Percentiles rank a stretch among this genome's conserved stretches.
Evolutionary conservation across 2,113 vertebrate genomes (phyloP).

Genomic region (Aramus guarauna): DNA sequence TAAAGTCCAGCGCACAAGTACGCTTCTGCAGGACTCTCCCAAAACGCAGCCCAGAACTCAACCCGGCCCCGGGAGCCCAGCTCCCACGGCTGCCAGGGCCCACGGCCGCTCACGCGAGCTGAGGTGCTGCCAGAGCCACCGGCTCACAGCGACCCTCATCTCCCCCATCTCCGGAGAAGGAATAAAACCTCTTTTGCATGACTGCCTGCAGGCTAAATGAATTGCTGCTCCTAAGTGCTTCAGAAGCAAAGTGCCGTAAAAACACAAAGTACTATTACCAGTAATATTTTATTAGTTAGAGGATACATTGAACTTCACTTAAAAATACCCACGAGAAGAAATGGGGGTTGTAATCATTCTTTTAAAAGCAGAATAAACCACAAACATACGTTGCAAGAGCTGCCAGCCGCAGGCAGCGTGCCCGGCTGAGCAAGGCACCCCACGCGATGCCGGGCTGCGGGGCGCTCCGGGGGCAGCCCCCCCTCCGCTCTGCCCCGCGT

Average conservation of each 20-base stretch:
- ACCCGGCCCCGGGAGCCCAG: rapidly evolving
- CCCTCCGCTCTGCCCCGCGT: not conserved
- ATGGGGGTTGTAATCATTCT: rapidly evolving
- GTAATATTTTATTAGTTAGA: not conserved
- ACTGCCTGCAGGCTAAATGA: not conserved
- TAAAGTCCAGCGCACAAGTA: not conserved
- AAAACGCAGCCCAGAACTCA: not conserved
- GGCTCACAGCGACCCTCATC: rapidly evolving
- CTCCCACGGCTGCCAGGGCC: not conserved
- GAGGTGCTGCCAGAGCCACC: not conserved
- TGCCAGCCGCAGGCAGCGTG: not conserved
- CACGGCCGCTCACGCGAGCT: rapidly evolving
- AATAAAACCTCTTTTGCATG: not conserved
- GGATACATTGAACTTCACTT: not conserved
- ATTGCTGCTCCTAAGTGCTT: not conserved
- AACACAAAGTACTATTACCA: not conserved
- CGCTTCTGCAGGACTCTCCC: not conserved
- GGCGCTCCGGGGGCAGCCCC: not conserved
- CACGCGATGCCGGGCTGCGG: not conserved
- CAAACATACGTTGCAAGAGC: rapidly evolving
- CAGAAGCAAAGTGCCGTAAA: not conserved
- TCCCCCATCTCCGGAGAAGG: not conserved
- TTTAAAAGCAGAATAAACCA: not conserved
- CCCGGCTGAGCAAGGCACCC: rapidly evolving
- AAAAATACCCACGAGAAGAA: not conserved